Evolutionary conservation across 2,888 invertebrate species (phyloP).

Genomic region (Harmothoe impar): DNA sequence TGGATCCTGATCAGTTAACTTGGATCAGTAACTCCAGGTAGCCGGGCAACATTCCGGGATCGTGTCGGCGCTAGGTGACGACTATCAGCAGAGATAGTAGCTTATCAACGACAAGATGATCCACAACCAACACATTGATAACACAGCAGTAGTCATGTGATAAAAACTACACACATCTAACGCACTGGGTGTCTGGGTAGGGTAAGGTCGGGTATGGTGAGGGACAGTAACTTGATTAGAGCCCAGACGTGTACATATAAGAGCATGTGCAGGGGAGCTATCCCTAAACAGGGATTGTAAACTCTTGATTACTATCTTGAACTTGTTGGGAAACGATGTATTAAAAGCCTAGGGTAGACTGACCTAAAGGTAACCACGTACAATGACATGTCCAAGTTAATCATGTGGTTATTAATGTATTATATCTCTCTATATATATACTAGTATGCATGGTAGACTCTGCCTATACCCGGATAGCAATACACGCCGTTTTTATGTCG

Average conservation of each 20-base stretch:
- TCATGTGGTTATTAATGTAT: too few species aligned
- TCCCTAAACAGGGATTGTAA: background rate
- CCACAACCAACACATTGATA: constrained; percentile 31
- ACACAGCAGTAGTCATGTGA: background rate
- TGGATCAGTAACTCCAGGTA: constrained; percentile 38
- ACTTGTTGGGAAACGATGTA: too few species aligned
- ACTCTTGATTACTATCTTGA: background rate
- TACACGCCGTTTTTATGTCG: too few species aligned
- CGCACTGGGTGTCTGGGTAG: background rate
- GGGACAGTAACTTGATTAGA: background rate
- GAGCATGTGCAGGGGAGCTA: background rate
- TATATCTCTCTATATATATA: too few species aligned
- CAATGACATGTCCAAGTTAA: too few species aligned
- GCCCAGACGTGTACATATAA: background rate
- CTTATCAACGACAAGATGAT: constrained; percentile 33
- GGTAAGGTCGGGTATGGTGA: background rate
- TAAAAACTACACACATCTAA: background rate
- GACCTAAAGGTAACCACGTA: too few species aligned
- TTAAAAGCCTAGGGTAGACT: too few species aligned
- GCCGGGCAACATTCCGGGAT: constrained; percentile 51
- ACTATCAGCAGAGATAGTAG: constrained; percentile 32
- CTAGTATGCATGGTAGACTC: too few species aligned
- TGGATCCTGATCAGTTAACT: background rate
- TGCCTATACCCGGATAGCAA: too few species aligned
- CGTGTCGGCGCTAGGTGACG: background rate